phyloP scores from a whole-genome alignment of 2,113 vertebrate genomes.

The Manacus vitellinus region DNA sequence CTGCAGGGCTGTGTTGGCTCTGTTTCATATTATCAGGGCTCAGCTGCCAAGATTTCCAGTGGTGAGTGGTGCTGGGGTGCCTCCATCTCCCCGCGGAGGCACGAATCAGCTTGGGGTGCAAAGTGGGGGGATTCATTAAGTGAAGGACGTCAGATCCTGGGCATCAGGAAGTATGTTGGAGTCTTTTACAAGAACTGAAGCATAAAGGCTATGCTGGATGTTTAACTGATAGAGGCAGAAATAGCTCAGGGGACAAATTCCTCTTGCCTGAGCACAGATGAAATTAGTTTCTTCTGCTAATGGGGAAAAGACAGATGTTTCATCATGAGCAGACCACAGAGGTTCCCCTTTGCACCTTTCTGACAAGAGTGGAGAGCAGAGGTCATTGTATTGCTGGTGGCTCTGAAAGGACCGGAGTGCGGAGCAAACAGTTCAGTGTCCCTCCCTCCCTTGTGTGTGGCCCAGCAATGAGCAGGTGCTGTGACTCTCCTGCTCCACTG shows the following conservation, averaged over 20 bases:
- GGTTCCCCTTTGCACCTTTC: neutral
- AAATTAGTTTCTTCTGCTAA: constrained; percentile 27
- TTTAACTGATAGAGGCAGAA: constrained; percentile 25
- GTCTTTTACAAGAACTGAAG: neutral
- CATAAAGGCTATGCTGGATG: neutral
- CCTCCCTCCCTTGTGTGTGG: fast-evolving
- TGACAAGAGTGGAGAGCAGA: fast-evolving
- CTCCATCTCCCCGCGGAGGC: neutral
- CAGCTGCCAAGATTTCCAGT: constrained; percentile 1
- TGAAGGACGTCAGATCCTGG: neutral
- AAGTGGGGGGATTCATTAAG: neutral
- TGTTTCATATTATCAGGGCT: constrained; percentile 19
- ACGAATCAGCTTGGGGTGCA: neutral
- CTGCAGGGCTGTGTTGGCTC: neutral
- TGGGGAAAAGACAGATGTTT: neutral
- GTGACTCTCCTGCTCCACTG: neutral
- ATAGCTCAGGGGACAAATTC: constrained; percentile 12
- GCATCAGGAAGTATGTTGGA: neutral
- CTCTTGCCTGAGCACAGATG: neutral
- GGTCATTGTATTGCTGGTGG: neutral
- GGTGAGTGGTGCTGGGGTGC: neutral
- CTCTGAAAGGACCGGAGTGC: neutral
- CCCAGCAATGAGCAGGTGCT: neutral
- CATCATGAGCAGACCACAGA: neutral
- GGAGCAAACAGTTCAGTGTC: fast-evolving